These are phyloP conservation scores for Lordiphosa fenestrarum DNA, from an alignment of 2,888 invertebrate species.

Conservation along the genomic window DNA sequence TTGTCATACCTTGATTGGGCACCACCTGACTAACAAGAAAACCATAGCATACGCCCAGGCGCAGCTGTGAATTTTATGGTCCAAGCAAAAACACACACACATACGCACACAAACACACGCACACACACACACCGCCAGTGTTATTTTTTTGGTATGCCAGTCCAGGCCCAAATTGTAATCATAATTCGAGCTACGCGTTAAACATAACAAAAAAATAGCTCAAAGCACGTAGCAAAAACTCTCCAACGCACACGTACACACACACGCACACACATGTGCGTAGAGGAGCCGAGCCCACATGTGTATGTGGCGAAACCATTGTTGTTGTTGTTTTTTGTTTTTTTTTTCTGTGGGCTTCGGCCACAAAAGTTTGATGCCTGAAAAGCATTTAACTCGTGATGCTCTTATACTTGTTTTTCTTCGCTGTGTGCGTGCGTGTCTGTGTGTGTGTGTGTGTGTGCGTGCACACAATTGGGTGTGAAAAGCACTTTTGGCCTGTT, in stretches of 20 bases:
- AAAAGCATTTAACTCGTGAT: slow-evolving; percentile 57
- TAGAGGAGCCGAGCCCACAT: background rate
- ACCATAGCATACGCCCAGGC: slow-evolving; percentile 7
- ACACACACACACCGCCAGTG: slow-evolving; percentile 1
- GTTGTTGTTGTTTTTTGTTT: slow-evolving; percentile 24
- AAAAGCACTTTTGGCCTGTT: slow-evolving; percentile 62
- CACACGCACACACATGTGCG: slow-evolving; percentile 11
- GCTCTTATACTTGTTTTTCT: slow-evolving; percentile 36
- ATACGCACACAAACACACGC: background rate
- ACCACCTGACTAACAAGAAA: slow-evolving; percentile 2
- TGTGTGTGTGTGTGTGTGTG: slow-evolving; percentile 13
- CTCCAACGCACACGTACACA: slow-evolving; percentile 22
- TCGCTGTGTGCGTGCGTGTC: slow-evolving; percentile 32
- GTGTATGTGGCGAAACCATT: slow-evolving; percentile 13
- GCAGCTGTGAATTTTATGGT: slow-evolving; percentile 5
- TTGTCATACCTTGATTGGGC: background rate
- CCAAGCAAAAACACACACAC: slow-evolving; percentile 8
- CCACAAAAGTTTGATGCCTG: slow-evolving; percentile 50
- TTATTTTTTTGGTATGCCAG: slow-evolving; percentile 19
- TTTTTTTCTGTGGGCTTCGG: slow-evolving; percentile 23
- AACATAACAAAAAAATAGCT: slow-evolving; percentile 72
- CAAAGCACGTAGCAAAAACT: slow-evolving; percentile 56
- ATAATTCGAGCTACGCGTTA: slow-evolving; percentile 67
- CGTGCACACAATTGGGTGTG: slow-evolving; percentile 61
- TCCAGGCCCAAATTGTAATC: slow-evolving; percentile 59